phyloP scores from a whole-genome alignment of 2,888 invertebrate species.

The Protula sp. region DNA sequence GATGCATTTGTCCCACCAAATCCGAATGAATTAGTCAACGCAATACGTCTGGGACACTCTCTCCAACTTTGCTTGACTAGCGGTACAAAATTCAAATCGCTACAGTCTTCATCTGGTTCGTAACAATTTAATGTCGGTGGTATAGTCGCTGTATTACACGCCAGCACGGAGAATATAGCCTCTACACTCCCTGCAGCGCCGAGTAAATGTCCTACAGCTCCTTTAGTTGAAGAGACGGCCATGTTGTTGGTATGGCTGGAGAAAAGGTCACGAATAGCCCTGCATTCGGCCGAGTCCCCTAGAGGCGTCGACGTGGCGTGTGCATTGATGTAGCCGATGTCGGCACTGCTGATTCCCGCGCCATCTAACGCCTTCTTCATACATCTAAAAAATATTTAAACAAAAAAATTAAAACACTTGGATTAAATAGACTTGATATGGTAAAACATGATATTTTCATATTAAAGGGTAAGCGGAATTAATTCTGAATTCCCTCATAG shows the following conservation, averaged over 20 bases:
- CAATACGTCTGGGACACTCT: constrained; percentile 58
- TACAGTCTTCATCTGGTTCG: constrained; percentile 58
- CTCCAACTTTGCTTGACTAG: constrained; percentile 62
- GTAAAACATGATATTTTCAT: background rate
- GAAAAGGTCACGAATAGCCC: constrained; percentile 39
- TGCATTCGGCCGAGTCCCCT: constrained; percentile 65
- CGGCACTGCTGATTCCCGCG: constrained; percentile 60
- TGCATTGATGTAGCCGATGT: constrained; percentile 82
- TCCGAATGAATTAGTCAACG: constrained; percentile 95
- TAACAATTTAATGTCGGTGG: constrained; percentile 87
- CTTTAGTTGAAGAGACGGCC: constrained; percentile 79
- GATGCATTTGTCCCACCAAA: constrained; percentile 98
- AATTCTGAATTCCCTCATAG: too few species aligned
- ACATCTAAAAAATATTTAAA: too few species aligned
- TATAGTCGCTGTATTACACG: constrained; percentile 68
- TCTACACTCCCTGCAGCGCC: constrained; percentile 97
- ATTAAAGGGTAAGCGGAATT: too few species aligned
- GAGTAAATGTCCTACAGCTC: constrained; percentile 92
- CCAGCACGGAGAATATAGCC: constrained; percentile 75
- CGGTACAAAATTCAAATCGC: constrained; percentile 67
- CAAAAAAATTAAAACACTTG: background rate
- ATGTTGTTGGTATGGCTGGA: constrained; percentile 9
- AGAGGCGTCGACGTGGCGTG: constrained; percentile 97
- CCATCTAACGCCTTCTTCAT: constrained; percentile 66
- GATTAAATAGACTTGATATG: background rate